Conservation (phyloP, 2,888 invertebrate species). For the Drosophila acutilabella region DNA sequence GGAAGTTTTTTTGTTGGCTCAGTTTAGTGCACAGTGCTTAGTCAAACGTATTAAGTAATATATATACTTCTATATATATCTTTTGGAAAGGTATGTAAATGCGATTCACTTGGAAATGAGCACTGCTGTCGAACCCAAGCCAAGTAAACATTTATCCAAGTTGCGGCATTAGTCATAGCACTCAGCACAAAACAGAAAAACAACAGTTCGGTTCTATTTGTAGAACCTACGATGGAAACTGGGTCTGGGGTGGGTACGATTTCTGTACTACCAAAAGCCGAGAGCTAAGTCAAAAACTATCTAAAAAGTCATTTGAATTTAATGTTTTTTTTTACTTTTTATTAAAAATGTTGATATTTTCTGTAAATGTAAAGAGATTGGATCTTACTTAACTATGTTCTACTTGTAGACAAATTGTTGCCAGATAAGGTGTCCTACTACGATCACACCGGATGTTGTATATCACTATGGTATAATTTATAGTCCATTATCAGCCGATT, state of each 20-base stretch:
- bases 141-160: constrained; percentile 55
- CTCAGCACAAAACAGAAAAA: constrained; percentile 5
- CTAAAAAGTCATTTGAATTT: too few species aligned
- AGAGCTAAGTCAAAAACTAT: constrained; percentile 16
- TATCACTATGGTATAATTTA: too few species aligned
- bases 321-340: too few species aligned
- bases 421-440: too few species aligned
- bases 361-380: too few species aligned
- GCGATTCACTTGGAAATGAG: constrained; percentile 63
- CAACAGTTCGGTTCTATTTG: constrained; percentile 32
- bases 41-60: constrained; percentile 78
- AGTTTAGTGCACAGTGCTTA: constrained; percentile 63
- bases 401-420: too few species aligned
- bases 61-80: constrained; percentile 18
- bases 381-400: too few species aligned
- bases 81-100: constrained; percentile 62
- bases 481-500: too few species aligned
- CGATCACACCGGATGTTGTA: too few species aligned
- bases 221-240: constrained; percentile 18
- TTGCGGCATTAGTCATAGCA: constrained; percentile 50
- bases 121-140: constrained; percentile 54
- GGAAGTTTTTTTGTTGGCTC: constrained; percentile 78
- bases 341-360: too few species aligned
- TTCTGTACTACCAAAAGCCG: not conserved
- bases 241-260: constrained; percentile 26